phyloP scores from a whole-genome alignment of 2,113 vertebrate species.

The Calidris pygmaea region DNA sequence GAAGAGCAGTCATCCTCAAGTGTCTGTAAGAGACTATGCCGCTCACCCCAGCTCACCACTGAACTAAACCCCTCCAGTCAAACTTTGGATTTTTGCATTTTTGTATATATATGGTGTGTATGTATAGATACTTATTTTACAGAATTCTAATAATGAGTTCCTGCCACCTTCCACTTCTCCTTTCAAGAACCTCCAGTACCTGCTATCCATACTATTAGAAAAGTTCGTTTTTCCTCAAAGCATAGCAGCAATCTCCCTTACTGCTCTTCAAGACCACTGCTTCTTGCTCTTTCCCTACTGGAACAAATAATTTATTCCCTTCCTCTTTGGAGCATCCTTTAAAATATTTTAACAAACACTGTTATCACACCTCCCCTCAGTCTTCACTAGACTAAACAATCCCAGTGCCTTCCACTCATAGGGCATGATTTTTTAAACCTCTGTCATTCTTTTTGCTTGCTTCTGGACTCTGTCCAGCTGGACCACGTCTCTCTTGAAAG shows the following conservation, averaged over 20 bases:
- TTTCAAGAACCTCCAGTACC: not conserved
- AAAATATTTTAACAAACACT: conserved; percentile 4
- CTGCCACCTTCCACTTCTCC: not conserved
- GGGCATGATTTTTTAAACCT: not conserved
- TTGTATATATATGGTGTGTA: not conserved
- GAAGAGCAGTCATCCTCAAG: not conserved
- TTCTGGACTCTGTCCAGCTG: not conserved
- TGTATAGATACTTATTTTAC: not conserved
- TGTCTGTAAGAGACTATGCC: not conserved
- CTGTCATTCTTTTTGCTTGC: not conserved
- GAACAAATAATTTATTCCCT: not conserved
- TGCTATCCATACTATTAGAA: not conserved
- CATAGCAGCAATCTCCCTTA: not conserved
- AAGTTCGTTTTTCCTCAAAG: not conserved
- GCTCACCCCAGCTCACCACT: not conserved
- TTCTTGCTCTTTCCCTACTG: not conserved
- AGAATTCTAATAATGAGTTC: not conserved
- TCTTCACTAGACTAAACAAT: conserved; percentile 59
- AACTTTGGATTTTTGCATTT: not conserved
- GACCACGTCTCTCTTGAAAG: not conserved
- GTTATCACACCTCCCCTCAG: not conserved
- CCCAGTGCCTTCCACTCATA: not conserved
- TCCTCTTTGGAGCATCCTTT: not conserved
- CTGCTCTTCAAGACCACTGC: not conserved
- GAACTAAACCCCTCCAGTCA: not conserved